Evolutionary conservation across 1,140 invertebrate species (phyloP), one percentile per base, ranked within the genome.

Genomic region (Lamellibrachia luymesi): DNA sequence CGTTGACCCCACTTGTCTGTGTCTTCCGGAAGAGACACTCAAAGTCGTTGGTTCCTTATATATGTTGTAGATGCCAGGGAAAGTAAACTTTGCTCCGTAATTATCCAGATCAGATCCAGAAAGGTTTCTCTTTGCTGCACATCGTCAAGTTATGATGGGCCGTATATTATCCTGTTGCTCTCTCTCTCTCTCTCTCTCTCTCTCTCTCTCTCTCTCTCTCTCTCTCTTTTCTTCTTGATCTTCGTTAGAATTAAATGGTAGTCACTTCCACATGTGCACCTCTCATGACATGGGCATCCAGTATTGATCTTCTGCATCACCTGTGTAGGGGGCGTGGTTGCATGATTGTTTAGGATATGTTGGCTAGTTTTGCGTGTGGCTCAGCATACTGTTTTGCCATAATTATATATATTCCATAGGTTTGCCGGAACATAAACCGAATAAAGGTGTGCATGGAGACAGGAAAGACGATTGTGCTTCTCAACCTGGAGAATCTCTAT

Each of bases 371-470:
- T 91, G 91, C 38, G 25, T 22, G 17, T 91, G 38, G 25, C 17
- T n/a, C 17, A n/a, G 38, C 49, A 38, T 38, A n/a, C 25, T 91
- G 50, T 13, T 25, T 91, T 17, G 17, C 50, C 13, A 25, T 38
- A 91, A 91, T 13, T n/a, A 49, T 92, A 51, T 56, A 27, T 90
- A 8, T 13, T 93, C 38, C n/a, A 51, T 92, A 96, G 95, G 94
- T 96, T 13, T 96, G 95, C 93, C 94, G 95, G 4, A 96, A 96
- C 92, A 96, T 96, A 93, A 96, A 96, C 93, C 93, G 95, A 7
- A 96, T 96, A 91, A 96, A 96, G 92, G 95, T 95, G n/a, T 96
- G 95, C 93, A 96, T 96, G 96, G 95, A 96, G 93, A 96, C 94
- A 2, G 96, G 96, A n/a, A 95, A 94, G 64, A 96, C 96, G 2